Base-by-base conservation (phyloP, 2,888 invertebrate genomes). In the Pachycephus smyrnensis region DNA sequence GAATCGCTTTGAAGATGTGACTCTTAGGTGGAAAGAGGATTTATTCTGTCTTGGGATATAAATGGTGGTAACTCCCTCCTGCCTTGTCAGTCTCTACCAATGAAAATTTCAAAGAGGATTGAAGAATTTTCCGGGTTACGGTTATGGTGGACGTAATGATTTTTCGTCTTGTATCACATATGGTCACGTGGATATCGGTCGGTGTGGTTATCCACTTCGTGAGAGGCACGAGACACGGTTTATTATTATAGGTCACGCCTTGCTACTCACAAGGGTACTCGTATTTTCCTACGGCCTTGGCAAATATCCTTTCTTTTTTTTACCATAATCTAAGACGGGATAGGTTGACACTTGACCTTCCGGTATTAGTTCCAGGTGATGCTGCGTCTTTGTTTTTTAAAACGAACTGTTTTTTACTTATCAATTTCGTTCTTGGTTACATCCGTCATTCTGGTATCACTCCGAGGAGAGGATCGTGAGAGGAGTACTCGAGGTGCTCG, bases 401-500 rank as follows among this genome's bases (percentile, higher is more conserved):
- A 9, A 55, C 9, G 55, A 9, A 55, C 55, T 23, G 9, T 55
- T 23, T 55, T 55, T 4, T 23, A 23, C 23, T 55, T 15, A 15
- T 40, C 40, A 40, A 40, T 40, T 40, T 32, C 30, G 23, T 11
- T 32, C 69, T 69, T 69, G 30, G 32, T 69, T 32, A 32, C 69
- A 32, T 33, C 31, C 33, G 12, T 31, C 32, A 33, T 71, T 9
- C 32, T 71, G 32, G 32, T 9, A 71, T 12, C 71, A 71, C 12
- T 71, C 23, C 6, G 12, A 2, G 12, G 4, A 0, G 55, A 55
- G 55, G 55, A 23, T 55, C 55, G 55, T 55, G 9, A 40, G 40
- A 69, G 69, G 69, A 30, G 69, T 71, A 31, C 69, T 68, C 12
- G 69, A 69, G 68, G 68, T 73, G 75, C 73, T 69, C 76, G 69